phyloP scores from a whole-genome alignment of 2,113 vertebrate species.

The Hippocampus comes region DNA sequence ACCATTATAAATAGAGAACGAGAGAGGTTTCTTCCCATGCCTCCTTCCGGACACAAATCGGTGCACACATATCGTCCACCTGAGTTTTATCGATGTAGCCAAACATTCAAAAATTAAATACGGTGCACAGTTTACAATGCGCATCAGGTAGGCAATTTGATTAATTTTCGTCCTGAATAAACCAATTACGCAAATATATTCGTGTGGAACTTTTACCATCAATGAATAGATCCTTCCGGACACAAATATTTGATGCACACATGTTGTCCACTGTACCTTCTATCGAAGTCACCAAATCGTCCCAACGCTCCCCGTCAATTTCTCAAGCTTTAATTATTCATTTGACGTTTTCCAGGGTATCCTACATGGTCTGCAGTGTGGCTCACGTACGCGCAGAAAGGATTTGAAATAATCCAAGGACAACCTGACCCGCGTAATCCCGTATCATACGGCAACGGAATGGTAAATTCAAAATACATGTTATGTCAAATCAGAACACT shows the following conservation, averaged over 20 bases:
- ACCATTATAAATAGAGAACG: not conserved
- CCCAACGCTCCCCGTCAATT: not conserved
- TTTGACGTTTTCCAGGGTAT: not conserved
- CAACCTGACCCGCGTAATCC: not conserved
- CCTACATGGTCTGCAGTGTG: not conserved
- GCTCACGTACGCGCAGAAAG: too few relatives aligned
- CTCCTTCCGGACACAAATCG: conserved; percentile 24
- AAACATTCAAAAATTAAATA: not conserved
- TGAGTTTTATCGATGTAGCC: not conserved
- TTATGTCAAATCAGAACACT: not conserved
- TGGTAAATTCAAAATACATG: not conserved
- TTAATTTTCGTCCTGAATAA: not conserved
- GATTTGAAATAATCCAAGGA: not conserved
- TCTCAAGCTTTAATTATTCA: not conserved
- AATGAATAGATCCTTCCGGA: not conserved
- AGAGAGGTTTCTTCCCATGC: not conserved
- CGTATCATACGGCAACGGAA: not conserved
- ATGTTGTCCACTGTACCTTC: too few relatives aligned
- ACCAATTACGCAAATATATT: not conserved
- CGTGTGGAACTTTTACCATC: not conserved
- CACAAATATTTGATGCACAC: not conserved
- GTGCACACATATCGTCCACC: conserved; percentile 26
- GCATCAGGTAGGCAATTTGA: not conserved
- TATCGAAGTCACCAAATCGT: not conserved
- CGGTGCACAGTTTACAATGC: not conserved